Evolutionary conservation across 1,140 invertebrate species (phyloP).

Genomic region (Periplaneta americana): DNA sequence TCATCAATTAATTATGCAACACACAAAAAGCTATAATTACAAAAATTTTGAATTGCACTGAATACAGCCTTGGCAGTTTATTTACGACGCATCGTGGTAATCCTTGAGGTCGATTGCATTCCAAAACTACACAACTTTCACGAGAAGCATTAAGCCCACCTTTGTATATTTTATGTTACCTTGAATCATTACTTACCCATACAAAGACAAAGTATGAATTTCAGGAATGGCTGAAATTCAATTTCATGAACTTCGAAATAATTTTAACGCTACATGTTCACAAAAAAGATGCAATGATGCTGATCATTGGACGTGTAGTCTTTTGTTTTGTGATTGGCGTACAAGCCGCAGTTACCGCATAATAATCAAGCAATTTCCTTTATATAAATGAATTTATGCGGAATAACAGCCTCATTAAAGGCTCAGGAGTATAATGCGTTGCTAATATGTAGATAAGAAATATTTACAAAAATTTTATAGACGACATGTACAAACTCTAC

Average conservation of each 20-base stretch:
- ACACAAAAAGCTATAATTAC: too few species aligned
- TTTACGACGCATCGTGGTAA: not conserved
- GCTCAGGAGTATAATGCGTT: not conserved
- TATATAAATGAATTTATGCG: not conserved
- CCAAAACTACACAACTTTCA: not conserved
- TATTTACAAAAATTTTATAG: not conserved
- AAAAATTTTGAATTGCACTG: not conserved
- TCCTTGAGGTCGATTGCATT: not conserved
- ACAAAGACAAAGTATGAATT: not conserved
- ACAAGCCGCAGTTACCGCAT: conserved; percentile 6
- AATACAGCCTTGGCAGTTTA: not conserved
- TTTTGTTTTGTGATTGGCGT: conserved; percentile 11
- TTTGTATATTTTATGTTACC: not conserved
- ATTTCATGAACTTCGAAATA: not conserved
- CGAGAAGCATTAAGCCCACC: not conserved
- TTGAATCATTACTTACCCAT: not conserved
- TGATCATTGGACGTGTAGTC: not conserved
- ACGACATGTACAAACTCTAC: not conserved
- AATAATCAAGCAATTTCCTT: not conserved
- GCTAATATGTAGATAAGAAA: not conserved
- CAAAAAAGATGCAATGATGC: conserved; percentile 6
- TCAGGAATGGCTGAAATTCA: not conserved
- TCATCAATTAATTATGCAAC: too few species aligned
- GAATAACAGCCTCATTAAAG: not conserved
- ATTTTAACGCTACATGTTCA: conserved; percentile 4